phyloP scores from a whole-genome alignment of 30 jellyfish, hydroid and myxozoan genomes.

The Turritopsis dohrnii region DNA sequence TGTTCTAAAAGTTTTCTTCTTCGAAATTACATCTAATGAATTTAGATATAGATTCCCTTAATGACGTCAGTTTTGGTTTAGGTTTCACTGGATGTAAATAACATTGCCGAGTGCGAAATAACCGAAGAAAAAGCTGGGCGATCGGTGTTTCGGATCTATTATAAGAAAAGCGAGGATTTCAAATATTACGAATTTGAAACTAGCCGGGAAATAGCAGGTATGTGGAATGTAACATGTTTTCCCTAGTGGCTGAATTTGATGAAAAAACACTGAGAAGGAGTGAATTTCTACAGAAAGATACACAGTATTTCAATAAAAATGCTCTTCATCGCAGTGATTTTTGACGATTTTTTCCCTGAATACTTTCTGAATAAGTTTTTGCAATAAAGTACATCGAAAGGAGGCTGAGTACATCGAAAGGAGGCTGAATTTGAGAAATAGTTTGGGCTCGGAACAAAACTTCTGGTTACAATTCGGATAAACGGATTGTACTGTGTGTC shows the following conservation, averaged over 20 bases:
- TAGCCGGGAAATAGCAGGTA: conserved; percentile 78
- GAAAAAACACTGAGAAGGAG: too few species aligned
- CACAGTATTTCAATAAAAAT: too few species aligned
- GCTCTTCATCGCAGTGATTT: too few species aligned
- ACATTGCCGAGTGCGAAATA: conserved; percentile 89
- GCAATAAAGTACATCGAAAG: neutral
- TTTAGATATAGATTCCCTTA: neutral
- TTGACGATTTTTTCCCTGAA: too few species aligned
- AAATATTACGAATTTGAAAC: conserved; percentile 88
- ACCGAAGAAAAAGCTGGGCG: conserved; percentile 59
- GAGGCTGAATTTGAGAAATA: neutral
- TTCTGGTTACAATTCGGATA: too few species aligned
- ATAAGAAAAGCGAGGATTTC: conserved; percentile 66
- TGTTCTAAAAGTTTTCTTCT: too few species aligned
- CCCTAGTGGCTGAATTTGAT: too few species aligned
- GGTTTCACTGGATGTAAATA: conserved; percentile 70
- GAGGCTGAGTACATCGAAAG: neutral
- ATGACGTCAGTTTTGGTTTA: conserved; percentile 20
- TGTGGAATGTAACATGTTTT: too few species aligned
- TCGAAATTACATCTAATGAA: neutral
- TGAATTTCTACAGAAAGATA: too few species aligned
- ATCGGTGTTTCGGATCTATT: conserved; percentile 79
- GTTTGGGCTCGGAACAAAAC: neutral
- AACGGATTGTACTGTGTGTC: too few species aligned
- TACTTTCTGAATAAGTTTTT: too few species aligned